phyloP scores from a whole-genome alignment of 2,888 invertebrate genomes.

The Temnothorax ravouxi region DNA sequence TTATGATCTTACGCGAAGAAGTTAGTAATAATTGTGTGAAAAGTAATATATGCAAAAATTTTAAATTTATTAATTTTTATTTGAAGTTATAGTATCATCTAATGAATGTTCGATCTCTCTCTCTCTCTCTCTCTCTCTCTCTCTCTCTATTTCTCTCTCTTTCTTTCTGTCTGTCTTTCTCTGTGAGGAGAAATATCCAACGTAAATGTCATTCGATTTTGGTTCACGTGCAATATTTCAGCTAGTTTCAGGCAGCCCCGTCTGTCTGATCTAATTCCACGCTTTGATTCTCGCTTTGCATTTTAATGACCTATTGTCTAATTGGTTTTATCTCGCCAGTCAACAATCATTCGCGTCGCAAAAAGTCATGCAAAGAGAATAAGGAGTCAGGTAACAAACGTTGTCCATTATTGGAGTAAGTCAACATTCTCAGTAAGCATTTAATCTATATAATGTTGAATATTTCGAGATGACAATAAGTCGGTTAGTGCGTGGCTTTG shows the following conservation, averaged over 20 bases:
- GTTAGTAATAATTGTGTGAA: background rate
- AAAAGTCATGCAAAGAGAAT: constrained; percentile 60
- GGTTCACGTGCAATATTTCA: constrained; percentile 60
- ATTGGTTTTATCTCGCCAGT: constrained; percentile 61
- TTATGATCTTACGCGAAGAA: background rate
- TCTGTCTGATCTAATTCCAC: constrained; percentile 75
- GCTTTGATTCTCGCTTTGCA: constrained; percentile 82
- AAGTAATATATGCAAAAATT: background rate
- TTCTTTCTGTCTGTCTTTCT: background rate
- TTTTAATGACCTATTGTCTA: constrained; percentile 79
- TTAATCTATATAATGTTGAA: background rate
- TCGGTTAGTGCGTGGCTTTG: background rate
- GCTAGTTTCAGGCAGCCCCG: constrained; percentile 59
- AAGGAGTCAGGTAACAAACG: constrained; percentile 48
- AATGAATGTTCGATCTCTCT: constrained; percentile 1
- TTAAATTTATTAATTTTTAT: background rate
- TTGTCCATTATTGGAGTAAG: background rate
- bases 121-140: background rate
- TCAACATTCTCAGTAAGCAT: too few relatives aligned
- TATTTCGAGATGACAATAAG: background rate
- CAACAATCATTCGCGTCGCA: background rate
- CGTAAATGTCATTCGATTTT: constrained; percentile 63
- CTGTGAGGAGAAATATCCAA: constrained; percentile 9
- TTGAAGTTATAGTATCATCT: background rate
- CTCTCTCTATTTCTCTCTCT: background rate